phyloP scores from a whole-genome alignment of 2,113 vertebrate species.

The Rhombomys opimus region DNA sequence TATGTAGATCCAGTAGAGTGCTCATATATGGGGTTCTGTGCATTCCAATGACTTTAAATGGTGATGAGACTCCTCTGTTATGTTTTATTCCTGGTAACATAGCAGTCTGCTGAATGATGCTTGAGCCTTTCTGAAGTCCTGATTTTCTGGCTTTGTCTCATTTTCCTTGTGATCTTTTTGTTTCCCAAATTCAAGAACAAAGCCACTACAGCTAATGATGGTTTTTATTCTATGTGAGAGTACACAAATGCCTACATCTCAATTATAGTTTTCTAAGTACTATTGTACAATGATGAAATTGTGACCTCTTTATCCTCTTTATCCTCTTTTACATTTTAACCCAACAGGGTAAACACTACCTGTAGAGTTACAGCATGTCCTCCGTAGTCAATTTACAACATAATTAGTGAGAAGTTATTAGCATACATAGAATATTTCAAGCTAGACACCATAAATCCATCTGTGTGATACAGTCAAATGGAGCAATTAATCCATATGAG shows the following conservation, averaged over 20 bases:
- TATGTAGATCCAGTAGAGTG: not conserved
- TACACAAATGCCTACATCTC: not conserved
- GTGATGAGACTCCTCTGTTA: not conserved
- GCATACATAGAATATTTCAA: not conserved
- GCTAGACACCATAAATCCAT: not conserved
- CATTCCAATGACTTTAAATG: not conserved
- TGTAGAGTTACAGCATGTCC: not conserved
- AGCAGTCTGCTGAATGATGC: not conserved
- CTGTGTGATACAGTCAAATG: not conserved
- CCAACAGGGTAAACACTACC: not conserved
- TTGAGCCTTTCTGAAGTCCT: not conserved
- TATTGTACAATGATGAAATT: not conserved
- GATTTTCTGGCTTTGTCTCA: not conserved
- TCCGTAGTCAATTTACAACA: not conserved
- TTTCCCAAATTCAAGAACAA: slow-evolving; percentile 4
- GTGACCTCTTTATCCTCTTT: not conserved
- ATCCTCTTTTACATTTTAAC: not conserved
- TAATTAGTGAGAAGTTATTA: slow-evolving; percentile 18
- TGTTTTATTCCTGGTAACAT: not conserved
- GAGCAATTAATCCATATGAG: not conserved
- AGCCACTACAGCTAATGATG: not conserved
- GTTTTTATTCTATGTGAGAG: not conserved
- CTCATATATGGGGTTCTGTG: too few species aligned
- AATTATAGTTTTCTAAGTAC: not conserved
- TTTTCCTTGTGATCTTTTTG: not conserved